A percentile compares a stretch with the other conserved stretches of the same genome.
phyloP scores from a whole-genome alignment of 23 tunicate species.

The Trididemnum clinides region DNA sequence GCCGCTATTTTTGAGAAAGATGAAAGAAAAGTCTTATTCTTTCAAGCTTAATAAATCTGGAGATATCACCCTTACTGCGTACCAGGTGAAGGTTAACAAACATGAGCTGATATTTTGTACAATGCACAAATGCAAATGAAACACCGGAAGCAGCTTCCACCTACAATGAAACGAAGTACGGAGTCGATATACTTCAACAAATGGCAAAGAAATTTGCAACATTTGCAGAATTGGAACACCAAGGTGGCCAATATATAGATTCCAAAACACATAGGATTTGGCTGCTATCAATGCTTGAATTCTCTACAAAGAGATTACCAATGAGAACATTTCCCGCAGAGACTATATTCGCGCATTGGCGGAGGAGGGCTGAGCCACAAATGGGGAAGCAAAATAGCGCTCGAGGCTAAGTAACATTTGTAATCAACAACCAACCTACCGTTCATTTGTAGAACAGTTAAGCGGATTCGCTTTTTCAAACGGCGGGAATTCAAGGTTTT shows the following conservation, averaged over 20 bases:
- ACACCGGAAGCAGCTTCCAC: background rate
- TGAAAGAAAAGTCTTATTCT: background rate
- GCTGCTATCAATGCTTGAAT: background rate
- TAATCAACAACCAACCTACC: too few relatives aligned
- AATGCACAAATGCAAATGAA: background rate
- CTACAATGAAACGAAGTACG: background rate
- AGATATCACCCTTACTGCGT: background rate
- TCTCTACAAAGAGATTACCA: background rate
- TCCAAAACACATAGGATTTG: slow-evolving; percentile 11
- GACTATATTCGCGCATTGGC: background rate
- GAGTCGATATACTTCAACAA: background rate
- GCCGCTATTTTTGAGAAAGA: background rate
- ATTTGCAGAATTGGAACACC: background rate
- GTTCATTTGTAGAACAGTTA: too few relatives aligned
- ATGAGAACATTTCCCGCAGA: background rate
- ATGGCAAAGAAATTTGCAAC: slow-evolving; percentile 21
- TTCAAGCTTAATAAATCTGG: background rate
- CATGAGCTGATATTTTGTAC: slow-evolving; percentile 4
- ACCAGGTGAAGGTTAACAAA: slow-evolving; percentile 10
- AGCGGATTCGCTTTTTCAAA: too few relatives aligned
- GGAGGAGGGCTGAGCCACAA: too few relatives aligned
- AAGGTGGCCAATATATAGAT: slow-evolving; percentile 15
- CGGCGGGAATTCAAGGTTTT: too few relatives aligned
- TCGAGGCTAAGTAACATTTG: background rate
- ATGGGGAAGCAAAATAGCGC: background rate